Base-by-base conservation (phyloP, 2,797 vertebrate genomes). In the Tympanoctomys barrerae region DNA sequence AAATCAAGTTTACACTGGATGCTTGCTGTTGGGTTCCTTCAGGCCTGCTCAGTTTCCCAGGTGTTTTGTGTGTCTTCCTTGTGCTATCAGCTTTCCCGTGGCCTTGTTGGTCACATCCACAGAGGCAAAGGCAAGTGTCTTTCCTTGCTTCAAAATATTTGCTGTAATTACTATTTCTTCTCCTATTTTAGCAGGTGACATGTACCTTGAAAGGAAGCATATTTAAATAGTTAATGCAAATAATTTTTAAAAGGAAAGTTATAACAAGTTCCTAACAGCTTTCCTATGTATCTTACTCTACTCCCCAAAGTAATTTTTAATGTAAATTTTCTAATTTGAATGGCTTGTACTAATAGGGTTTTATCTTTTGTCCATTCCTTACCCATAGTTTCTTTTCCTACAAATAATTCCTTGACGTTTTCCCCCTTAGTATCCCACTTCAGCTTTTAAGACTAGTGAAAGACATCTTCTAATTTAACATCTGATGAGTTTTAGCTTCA, bases 21-120 rank as follows among this genome's bases (percentile, higher is more conserved):
- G 33, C 18, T 71, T 1, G 33, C 5, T 70, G 39, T 7, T 77
- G 71, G 54, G 9, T 75, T 13, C 42, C 84, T 87, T 52, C 19
- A 8, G 3, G 2, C 18, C 36, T 22, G 13, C 85, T 97, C 98
- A 98, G 96, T 96, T 98, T 79, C 99, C 99, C 9, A 99, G 96
- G 98, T 99, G 99, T 97, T 99, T 99, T 3, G 99, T 99, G 97
- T 99, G 99, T 97, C 99, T 98, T 52, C 99, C 99, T 98, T 99
- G 99, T 88, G 99, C 99, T 87, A 99, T 98, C 90, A 99, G 94
- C 97, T 99, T 99, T 90, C 99, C 99, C 0, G 99, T 99, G 0
- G 96, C 97, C 97, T 99, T 99, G 98, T 98, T 99, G 90, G 98
- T 99, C 97, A 99, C 98, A 97, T 99, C 99, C 91, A 99, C 99